phyloP scores from a whole-genome alignment of 2,888 invertebrate genomes.

The Megalurothrips usitatus region DNA sequence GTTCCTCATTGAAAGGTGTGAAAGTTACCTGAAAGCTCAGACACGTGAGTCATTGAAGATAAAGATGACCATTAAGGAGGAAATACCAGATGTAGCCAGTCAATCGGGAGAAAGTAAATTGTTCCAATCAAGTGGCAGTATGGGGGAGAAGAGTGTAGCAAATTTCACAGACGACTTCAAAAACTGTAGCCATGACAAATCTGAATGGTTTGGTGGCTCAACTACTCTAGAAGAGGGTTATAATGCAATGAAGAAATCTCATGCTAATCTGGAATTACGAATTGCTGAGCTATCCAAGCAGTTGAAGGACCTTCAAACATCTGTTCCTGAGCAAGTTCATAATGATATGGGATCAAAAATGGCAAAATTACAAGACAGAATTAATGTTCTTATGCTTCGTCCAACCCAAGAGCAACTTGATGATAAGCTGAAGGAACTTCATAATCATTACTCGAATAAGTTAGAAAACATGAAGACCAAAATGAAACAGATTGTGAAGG shows the following conservation, averaged over 20 bases:
- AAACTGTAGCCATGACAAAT: background rate
- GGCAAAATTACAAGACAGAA: background rate
- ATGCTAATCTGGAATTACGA: background rate
- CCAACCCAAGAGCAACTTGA: background rate
- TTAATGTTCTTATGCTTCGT: background rate
- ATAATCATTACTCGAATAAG: background rate
- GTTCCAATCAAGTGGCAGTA: no score
- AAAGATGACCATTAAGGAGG: background rate
- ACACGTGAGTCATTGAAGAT: background rate
- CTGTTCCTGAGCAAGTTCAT: background rate
- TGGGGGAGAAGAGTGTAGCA: no score
- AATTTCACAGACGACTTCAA: no score
- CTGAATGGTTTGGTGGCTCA: background rate
- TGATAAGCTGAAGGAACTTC: background rate
- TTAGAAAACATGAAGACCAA: background rate
- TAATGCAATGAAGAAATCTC: background rate
- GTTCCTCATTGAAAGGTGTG: background rate
- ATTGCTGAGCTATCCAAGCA: background rate
- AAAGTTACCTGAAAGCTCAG: background rate
- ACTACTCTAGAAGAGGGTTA: background rate
- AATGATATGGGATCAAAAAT: background rate
- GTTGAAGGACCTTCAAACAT: background rate
- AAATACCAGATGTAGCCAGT: background rate
- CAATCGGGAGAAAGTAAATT: background rate
- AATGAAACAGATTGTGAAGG: constrained; percentile 15